Conservation (phyloP, 2,797 vertebrate species). For the Manis pentadactyla region DNA sequence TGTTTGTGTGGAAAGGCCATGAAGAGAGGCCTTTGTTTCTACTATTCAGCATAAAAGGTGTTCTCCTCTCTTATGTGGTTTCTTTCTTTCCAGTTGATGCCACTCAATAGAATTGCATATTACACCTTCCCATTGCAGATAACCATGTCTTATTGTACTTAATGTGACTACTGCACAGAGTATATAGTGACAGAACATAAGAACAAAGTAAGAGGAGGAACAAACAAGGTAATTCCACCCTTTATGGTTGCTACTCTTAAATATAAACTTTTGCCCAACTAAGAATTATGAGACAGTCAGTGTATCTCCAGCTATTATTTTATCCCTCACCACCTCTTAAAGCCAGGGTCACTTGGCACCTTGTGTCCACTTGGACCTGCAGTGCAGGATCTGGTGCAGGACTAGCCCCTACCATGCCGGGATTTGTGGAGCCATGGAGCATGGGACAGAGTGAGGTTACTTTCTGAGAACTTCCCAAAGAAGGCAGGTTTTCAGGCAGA, state of each 20-base stretch:
- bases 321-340: background rate
- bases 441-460: no score
- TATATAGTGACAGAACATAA: background rate
- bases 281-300: background rate
- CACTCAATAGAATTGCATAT: background rate
- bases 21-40: fast-evolving
- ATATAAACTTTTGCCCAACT: background rate
- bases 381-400: no score
- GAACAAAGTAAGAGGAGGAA: background rate
- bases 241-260: background rate
- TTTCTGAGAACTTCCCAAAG: no score
- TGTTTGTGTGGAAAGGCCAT: background rate
- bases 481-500: no score
- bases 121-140: background rate
- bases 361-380: no score
- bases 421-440: no score
- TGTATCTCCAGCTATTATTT: background rate
- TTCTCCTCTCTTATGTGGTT: background rate
- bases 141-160: background rate
- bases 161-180: background rate
- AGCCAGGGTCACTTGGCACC: no score
- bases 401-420: no score
- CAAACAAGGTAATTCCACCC: background rate
- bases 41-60: background rate
- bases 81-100: background rate